phyloP scores from a whole-genome alignment of 2,797 vertebrate genomes.

The Holocentrus rufus region DNA sequence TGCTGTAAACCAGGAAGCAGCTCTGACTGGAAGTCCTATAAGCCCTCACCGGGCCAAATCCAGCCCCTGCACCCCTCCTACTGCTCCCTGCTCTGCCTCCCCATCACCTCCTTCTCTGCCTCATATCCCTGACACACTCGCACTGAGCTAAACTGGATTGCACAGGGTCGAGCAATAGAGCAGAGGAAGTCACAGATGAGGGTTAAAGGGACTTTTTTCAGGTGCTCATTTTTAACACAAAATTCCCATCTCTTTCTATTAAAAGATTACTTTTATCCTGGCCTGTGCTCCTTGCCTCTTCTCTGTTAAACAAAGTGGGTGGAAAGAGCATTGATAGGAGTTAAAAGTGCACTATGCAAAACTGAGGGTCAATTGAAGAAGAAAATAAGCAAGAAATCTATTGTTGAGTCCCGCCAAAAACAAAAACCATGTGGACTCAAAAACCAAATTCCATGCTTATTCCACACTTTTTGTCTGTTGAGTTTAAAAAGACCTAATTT shows the following conservation, averaged over 20 bases:
- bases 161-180: neutral
- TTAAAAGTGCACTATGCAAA: neutral
- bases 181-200: neutral
- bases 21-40: conserved; percentile 76
- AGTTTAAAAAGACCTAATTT: too few species aligned
- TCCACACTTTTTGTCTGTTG: too few species aligned
- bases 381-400: neutral
- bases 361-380: too few species aligned
- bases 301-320: too few species aligned
- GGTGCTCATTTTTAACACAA: too few species aligned
- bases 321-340: neutral
- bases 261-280: too few species aligned
- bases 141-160: neutral
- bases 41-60: conserved; percentile 59
- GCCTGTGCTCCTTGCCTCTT: too few species aligned
- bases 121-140: conserved; percentile 77
- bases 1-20: conserved; percentile 89
- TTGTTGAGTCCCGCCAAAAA: too few species aligned
- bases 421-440: too few species aligned
- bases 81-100: conserved; percentile 94
- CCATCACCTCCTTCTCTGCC: conserved; percentile 91
- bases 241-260: too few species aligned
- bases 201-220: too few species aligned
- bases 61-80: conserved; percentile 81
- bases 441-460: too few species aligned